phyloP scores from a whole-genome alignment of 2,113 vertebrate species.

The Xiphophorus hellerii region DNA sequence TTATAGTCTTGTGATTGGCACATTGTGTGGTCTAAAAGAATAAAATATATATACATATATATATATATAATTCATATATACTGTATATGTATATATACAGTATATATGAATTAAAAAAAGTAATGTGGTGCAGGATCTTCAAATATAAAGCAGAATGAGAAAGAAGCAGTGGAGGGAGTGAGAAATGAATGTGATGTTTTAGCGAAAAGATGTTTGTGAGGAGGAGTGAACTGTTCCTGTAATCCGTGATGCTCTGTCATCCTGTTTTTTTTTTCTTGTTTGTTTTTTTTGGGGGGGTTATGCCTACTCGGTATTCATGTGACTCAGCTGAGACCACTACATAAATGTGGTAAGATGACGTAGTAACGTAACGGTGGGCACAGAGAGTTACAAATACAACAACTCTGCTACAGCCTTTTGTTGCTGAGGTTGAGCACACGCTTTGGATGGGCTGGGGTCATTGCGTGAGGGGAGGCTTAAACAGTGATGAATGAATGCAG shows the following conservation, averaged over 20 bases:
- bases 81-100: too few species aligned
- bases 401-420: constrained; percentile 2
- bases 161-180: constrained; percentile 43
- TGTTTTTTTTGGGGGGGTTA: constrained; percentile 14
- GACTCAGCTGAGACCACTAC: constrained; percentile 59
- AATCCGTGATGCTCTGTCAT: constrained; percentile 67
- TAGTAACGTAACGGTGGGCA: constrained; percentile 13
- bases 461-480: constrained; percentile 48
- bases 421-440: constrained; percentile 37
- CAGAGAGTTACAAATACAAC: constrained; percentile 3
- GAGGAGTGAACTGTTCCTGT: constrained; percentile 72
- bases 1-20: constrained; percentile 18
- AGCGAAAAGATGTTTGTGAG: constrained; percentile 61
- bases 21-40: constrained; percentile 16
- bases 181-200: constrained; percentile 50
- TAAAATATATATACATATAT: too few species aligned
- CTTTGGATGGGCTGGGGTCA: constrained; percentile 38
- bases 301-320: constrained; percentile 71
- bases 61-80: too few species aligned
- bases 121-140: constrained; percentile 11
- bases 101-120: too few species aligned
- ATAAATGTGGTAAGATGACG: constrained; percentile 52
- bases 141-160: constrained; percentile 33
- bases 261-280: constrained; percentile 5
- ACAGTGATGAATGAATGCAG: constrained; percentile 63